A percentile compares a stretch with the other conserved stretches of the same genome.
phyloP scores from a whole-genome alignment of 2,888 invertebrate genomes.

The Oscheius sp. region DNA sequence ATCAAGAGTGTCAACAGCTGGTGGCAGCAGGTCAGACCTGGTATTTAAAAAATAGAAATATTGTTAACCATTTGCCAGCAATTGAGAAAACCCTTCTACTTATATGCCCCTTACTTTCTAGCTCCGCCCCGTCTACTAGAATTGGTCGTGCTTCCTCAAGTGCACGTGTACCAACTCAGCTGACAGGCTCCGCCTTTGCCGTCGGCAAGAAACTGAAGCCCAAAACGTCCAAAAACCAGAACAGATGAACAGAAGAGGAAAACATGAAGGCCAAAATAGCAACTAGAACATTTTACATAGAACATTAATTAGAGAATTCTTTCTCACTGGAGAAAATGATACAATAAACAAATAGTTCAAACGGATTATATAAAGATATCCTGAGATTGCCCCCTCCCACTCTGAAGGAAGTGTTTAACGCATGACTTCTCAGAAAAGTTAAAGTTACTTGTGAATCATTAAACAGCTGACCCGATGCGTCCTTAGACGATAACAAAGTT shows the following conservation, averaged over 20 bases:
- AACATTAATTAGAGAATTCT: no score
- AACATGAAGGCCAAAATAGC: no score
- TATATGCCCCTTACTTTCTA: conserved; percentile 7
- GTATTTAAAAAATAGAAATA: conserved; percentile 6
- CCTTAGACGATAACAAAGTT: no score
- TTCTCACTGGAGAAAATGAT: no score
- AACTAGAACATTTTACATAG: no score
- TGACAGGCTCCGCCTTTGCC: conserved; percentile 29
- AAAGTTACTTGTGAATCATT: no score
- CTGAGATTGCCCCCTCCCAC: no score
- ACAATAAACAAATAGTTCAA: no score
- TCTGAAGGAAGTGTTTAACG: no score
- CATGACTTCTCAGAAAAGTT: no score
- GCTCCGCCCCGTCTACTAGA: conserved; percentile 22
- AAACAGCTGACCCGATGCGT: no score
- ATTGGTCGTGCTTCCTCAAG: conserved; percentile 24
- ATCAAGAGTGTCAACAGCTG: conserved; percentile 27
- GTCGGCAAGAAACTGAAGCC: conserved; percentile 14
- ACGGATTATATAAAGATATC: no score
- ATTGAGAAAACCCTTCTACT: conserved; percentile 4
- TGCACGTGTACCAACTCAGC: conserved; percentile 31
- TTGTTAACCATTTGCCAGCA: background rate
- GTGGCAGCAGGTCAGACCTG: conserved; percentile 24
- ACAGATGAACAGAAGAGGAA: background rate
- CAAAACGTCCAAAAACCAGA: conserved; percentile 1